A percentile compares a stretch with the other conserved stretches of the same genome.
These are phyloP conservation scores for Megathymus violae DNA, from an alignment of 1,140 invertebrate genomes.

Conservation along the genomic window DNA sequence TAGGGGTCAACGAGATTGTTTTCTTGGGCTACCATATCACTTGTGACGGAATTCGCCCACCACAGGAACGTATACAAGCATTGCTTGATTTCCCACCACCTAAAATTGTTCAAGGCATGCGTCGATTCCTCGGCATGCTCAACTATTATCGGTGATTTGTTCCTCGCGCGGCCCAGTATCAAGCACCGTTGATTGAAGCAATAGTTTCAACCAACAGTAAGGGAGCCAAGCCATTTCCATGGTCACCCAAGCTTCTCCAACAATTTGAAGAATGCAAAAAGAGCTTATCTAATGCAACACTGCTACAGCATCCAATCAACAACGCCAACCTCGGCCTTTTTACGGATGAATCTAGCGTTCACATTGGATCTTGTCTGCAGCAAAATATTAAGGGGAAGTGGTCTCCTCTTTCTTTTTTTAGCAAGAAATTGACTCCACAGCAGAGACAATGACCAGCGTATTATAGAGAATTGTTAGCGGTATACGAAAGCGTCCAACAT, in stretches of 20 bases:
- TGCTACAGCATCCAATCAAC: slow-evolving; percentile 2
- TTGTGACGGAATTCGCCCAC: slow-evolving; percentile 16
- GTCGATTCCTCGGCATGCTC: slow-evolving; percentile 9
- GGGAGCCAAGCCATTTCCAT: slow-evolving; percentile 24
- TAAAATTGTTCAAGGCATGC: slow-evolving; percentile 17
- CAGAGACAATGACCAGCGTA: slow-evolving; percentile 56
- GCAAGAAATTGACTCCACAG: slow-evolving; percentile 49
- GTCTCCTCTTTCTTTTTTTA: slow-evolving; percentile 67
- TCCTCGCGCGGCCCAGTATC: neutral
- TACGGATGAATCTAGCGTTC: slow-evolving; percentile 64
- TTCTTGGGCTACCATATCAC: slow-evolving; percentile 20
- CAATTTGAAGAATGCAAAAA: slow-evolving; percentile 13
- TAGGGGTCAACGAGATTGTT: slow-evolving; percentile 4
- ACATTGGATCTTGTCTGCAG: slow-evolving; percentile 65
- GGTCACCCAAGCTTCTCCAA: neutral
- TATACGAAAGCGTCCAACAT: slow-evolving; percentile 53
- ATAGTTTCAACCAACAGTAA: slow-evolving; percentile 12
- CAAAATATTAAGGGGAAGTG: slow-evolving; percentile 41
- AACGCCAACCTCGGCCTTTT: slow-evolving; percentile 36
- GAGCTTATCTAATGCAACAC: neutral
- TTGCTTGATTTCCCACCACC: slow-evolving; percentile 22
- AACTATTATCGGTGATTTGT: no score
- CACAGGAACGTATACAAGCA: slow-evolving; percentile 4
- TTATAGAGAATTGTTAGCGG: slow-evolving; percentile 63
- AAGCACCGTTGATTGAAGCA: slow-evolving; percentile 8